A percentile compares a stretch with the other conserved stretches of the same genome.
phyloP scores from a whole-genome alignment of 2,113 vertebrate species.

The Brienomyrus brachyistius region DNA sequence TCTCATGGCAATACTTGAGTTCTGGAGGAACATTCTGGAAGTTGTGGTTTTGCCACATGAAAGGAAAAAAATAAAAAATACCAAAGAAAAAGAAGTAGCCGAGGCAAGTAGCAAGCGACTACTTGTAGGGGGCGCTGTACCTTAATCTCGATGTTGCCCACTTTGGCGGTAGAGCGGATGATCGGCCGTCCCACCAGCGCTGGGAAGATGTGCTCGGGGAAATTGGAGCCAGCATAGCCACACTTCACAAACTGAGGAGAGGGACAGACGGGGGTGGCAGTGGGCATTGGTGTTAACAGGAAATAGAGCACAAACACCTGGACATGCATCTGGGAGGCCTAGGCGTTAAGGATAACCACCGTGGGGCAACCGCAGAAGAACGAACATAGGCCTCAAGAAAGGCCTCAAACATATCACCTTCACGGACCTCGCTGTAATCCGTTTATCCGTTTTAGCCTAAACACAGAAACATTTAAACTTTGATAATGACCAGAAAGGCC shows the following conservation, averaged over 20 bases:
- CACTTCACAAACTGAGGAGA: slow-evolving; percentile 90
- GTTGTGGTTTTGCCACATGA: background rate
- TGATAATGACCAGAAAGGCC: background rate
- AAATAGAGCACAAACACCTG: background rate
- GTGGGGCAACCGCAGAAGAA: background rate
- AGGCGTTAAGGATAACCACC: background rate
- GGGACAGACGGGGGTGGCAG: background rate
- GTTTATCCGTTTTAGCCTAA: background rate
- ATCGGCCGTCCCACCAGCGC: slow-evolving; percentile 96
- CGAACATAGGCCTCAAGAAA: background rate
- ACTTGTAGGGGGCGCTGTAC: slow-evolving; percentile 52
- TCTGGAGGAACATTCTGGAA: background rate
- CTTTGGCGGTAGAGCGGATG: slow-evolving; percentile 98
- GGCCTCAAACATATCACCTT: background rate
- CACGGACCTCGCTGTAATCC: background rate
- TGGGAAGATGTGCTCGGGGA: slow-evolving; percentile 98
- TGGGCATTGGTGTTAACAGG: background rate
- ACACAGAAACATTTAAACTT: background rate
- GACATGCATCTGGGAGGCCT: background rate
- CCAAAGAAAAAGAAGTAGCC: background rate
- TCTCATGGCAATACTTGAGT: background rate
- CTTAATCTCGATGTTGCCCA: slow-evolving; percentile 99
- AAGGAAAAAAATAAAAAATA: background rate
- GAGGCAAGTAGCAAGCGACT: background rate
- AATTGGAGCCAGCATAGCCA: slow-evolving; percentile 97